A percentile compares a stretch with the other conserved stretches of the same genome.
These are phyloP conservation scores for Patella vulgata DNA, from an alignment of 1,140 invertebrate genomes.

Conservation along the genomic window DNA sequence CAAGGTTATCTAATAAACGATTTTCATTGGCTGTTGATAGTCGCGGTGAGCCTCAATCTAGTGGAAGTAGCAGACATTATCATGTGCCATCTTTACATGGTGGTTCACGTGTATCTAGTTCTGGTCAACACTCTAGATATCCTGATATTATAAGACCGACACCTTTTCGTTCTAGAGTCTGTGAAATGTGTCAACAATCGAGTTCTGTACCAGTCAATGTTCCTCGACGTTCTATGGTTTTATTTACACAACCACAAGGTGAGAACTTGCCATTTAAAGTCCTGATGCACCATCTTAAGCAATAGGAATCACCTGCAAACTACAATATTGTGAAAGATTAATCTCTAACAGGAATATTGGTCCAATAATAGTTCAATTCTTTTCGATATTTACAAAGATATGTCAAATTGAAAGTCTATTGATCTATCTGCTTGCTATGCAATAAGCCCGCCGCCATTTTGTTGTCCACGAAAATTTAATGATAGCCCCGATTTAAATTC, in stretches of 20 bases:
- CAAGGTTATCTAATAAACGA: background rate
- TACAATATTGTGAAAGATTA: no score
- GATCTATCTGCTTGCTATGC: no score
- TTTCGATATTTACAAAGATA: no score
- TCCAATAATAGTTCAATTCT: no score
- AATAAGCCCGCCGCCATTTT: no score
- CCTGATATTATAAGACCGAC: conserved; percentile 3
- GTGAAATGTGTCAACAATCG: conserved; percentile 1
- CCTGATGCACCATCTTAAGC: no score
- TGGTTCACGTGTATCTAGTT: conserved; percentile 5
- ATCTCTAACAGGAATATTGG: no score
- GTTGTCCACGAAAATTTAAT: no score
- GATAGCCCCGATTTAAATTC: no score
- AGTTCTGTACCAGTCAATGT: background rate
- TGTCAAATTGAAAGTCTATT: background rate
- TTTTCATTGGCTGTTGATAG: background rate
- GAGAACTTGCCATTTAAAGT: background rate
- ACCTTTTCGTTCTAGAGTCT: background rate
- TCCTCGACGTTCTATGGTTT: conserved; percentile 4
- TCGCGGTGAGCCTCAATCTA: background rate
- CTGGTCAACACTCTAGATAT: background rate
- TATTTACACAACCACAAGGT: conserved; percentile 16
- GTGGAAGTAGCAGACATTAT: background rate
- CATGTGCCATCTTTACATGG: background rate
- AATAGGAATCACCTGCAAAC: no score